Evolutionary conservation across 2,888 invertebrate species (phyloP).

Genomic region (Panzeria rudis): DNA sequence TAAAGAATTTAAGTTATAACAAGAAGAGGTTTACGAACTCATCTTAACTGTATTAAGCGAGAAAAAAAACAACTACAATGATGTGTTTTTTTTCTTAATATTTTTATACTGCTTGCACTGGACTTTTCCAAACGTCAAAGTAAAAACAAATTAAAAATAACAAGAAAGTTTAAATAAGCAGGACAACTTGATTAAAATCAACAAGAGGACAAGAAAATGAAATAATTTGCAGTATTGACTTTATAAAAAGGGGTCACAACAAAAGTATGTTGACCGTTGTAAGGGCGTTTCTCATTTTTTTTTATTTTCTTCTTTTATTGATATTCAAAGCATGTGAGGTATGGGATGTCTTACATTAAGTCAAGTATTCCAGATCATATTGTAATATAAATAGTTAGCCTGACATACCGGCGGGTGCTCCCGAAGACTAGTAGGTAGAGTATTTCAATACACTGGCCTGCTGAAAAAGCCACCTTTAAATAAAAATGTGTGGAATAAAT

Average conservation of each 20-base stretch:
- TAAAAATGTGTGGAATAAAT: too few relatives aligned
- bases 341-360: too few relatives aligned
- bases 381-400: too few relatives aligned
- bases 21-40: constrained; percentile 46
- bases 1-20: background rate
- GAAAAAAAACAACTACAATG: background rate
- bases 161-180: constrained; percentile 36
- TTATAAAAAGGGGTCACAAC: background rate
- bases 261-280: constrained; percentile 10
- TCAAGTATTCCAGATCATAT: too few relatives aligned
- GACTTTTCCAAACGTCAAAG: background rate
- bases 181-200: constrained; percentile 45
- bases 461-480: too few relatives aligned
- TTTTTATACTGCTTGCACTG: background rate
- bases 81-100: background rate
- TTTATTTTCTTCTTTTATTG: background rate
- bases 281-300: background rate
- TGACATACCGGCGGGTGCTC: too few relatives aligned
- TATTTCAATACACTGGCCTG: too few relatives aligned
- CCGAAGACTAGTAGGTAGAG: too few relatives aligned
- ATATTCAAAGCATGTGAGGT: background rate
- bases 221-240: constrained; percentile 18
- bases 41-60: background rate
- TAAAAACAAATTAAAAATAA: constrained; percentile 29
- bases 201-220: constrained; percentile 12